Percentiles rank a stretch among this genome's conserved stretches.
Conservation (phyloP, 2,113 vertebrate genomes). For the Poeciliopsis retropinna region DNA sequence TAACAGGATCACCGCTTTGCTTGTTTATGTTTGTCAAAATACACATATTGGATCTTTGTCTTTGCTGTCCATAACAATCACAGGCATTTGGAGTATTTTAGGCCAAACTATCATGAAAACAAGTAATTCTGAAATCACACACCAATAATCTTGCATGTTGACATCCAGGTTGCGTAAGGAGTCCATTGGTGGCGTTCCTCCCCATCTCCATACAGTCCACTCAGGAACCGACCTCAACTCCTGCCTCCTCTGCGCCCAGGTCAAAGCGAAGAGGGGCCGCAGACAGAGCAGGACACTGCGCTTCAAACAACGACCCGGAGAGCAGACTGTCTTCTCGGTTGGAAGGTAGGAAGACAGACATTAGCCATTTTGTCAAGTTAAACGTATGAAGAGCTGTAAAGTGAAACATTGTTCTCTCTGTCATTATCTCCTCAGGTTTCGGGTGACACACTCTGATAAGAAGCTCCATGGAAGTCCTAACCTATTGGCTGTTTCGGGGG, state of each 20-base stretch:
- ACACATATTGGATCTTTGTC: neutral
- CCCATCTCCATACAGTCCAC: slow-evolving; percentile 93
- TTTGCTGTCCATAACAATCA: neutral
- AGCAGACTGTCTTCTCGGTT: slow-evolving; percentile 94
- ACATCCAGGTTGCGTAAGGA: slow-evolving; percentile 84
- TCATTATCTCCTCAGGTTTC: slow-evolving; percentile 80
- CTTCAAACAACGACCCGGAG: slow-evolving; percentile 82
- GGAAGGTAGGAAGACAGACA: slow-evolving; percentile 82
- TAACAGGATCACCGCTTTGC: no score
- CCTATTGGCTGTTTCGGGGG: slow-evolving; percentile 43
- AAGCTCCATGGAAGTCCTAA: slow-evolving; percentile 80
- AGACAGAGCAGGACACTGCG: slow-evolving; percentile 83
- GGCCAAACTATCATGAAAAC: neutral
- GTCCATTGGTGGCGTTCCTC: slow-evolving; percentile 84
- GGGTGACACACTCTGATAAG: slow-evolving; percentile 91
- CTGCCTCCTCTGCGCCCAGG: slow-evolving; percentile 89
- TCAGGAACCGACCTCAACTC: slow-evolving; percentile 86
- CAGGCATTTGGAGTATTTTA: neutral
- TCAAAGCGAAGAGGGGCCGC: slow-evolving; percentile 81
- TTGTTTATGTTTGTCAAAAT: no score
- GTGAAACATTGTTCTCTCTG: neutral
- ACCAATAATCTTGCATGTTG: slow-evolving; percentile 18
- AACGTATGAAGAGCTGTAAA: neutral
- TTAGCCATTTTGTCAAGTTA: neutral
- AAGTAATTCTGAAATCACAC: neutral